Evolutionary conservation across 1,140 invertebrate genomes (phyloP).

Genomic region (Drosophila arawakana): DNA sequence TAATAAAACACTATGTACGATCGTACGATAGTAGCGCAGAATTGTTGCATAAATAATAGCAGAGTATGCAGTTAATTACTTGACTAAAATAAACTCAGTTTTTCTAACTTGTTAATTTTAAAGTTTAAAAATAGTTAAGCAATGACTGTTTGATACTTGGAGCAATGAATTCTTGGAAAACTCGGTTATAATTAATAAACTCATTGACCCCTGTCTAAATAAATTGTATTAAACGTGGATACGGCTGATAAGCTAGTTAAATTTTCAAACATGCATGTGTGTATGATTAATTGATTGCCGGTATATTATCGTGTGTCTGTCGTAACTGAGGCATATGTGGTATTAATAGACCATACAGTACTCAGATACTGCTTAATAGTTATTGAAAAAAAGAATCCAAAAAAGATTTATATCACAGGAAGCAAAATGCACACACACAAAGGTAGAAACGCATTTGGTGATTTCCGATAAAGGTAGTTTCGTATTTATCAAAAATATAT

Average conservation of each 20-base stretch:
- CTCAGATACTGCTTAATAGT: neutral
- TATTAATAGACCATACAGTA: neutral
- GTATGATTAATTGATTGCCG: slow-evolving; percentile 15
- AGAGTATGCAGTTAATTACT: neutral
- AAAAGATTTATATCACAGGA: slow-evolving; percentile 6
- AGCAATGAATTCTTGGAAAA: no score
- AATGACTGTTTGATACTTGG: no score
- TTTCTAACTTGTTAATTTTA: no score
- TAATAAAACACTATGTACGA: slow-evolving; percentile 3
- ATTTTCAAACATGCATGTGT: neutral
- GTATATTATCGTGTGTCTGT: neutral
- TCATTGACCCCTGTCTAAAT: no score
- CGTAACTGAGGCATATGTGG: neutral
- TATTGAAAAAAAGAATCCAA: neutral
- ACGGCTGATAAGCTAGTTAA: slow-evolving; percentile 14
- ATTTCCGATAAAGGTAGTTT: slow-evolving; percentile 4
- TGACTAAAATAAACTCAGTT: no score
- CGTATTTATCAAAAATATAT: neutral
- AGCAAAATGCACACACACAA: neutral
- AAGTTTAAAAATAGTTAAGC: no score
- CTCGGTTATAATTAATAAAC: no score
- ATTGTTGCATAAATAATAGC: neutral
- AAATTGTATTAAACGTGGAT: slow-evolving; percentile 10
- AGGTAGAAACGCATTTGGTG: neutral
- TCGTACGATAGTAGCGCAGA: neutral